A percentile compares a stretch with the other conserved stretches of the same genome.
phyloP scores from a whole-genome alignment of 2,888 invertebrate species.

The Gnatocerus cornutus region DNA sequence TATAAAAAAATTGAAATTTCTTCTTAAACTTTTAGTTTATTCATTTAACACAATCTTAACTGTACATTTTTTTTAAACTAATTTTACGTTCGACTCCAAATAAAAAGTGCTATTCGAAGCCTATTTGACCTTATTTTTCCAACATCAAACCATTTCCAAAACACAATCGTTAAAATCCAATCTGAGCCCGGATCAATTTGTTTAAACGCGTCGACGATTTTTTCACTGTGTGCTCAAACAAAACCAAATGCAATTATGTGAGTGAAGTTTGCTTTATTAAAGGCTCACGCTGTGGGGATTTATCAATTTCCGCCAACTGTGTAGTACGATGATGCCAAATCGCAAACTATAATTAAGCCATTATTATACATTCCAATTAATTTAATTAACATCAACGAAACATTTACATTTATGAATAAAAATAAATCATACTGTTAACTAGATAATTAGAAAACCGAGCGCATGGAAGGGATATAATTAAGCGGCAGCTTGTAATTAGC shows the following conservation, averaged over 20 bases:
- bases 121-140: background rate
- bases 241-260: constrained; percentile 22
- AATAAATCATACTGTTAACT: constrained; percentile 40
- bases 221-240: constrained; percentile 9
- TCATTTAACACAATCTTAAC: too few relatives aligned
- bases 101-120: background rate
- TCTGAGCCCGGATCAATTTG: constrained; percentile 6
- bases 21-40: too few relatives aligned
- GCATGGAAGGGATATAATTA: constrained; percentile 31
- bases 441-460: constrained; percentile 31
- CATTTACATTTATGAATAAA: constrained; percentile 45
- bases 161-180: constrained; percentile 29
- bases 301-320: constrained; percentile 32
- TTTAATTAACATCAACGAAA: constrained; percentile 42
- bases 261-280: constrained; percentile 26
- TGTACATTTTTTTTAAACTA: too few relatives aligned
- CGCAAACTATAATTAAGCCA: constrained; percentile 26
- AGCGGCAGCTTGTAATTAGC: constrained; percentile 35
- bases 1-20: too few relatives aligned
- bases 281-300: constrained; percentile 32
- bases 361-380: constrained; percentile 43
- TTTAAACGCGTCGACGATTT: constrained; percentile 5
- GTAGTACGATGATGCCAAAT: constrained; percentile 21
- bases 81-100: too few relatives aligned
- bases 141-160: background rate